phyloP scores from a whole-genome alignment of 2,888 invertebrate genomes.

The Melikaiella ostensackeni region DNA sequence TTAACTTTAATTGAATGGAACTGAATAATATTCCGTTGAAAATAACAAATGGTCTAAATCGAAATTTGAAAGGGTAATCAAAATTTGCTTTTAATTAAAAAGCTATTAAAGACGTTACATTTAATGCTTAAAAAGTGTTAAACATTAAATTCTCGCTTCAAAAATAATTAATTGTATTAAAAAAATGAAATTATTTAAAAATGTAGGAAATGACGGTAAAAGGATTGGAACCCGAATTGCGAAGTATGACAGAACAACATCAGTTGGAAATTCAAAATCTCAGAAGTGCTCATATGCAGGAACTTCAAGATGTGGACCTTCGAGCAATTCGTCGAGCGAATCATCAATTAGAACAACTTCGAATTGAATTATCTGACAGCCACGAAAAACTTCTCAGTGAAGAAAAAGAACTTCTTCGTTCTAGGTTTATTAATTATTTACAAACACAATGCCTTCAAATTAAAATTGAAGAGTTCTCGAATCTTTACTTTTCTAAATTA shows the following conservation, averaged over 20 bases:
- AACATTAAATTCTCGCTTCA: too few species aligned
- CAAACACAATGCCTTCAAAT: neutral
- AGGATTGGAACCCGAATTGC: slow-evolving; percentile 90
- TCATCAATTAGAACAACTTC: slow-evolving; percentile 81
- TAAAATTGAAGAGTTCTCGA: slow-evolving; percentile 4
- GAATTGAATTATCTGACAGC: slow-evolving; percentile 82
- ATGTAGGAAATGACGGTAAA: slow-evolving; percentile 88
- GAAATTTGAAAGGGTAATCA: too few species aligned
- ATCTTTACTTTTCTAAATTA: neutral
- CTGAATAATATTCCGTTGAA: too few species aligned
- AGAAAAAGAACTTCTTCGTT: slow-evolving; percentile 81
- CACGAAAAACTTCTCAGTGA: slow-evolving; percentile 82
- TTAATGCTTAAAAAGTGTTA: too few species aligned
- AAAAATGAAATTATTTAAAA: neutral
- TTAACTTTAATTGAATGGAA: too few species aligned
- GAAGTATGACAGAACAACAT: slow-evolving; percentile 87
- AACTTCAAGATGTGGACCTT: slow-evolving; percentile 82
- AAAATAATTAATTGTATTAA: too few species aligned
- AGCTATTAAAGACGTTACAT: too few species aligned
- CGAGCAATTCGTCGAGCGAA: slow-evolving; percentile 82
- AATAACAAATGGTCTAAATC: too few species aligned
- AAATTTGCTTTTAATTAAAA: too few species aligned
- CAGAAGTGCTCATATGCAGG: slow-evolving; percentile 83
- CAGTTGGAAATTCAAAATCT: slow-evolving; percentile 85
- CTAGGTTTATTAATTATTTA: slow-evolving; percentile 74